Conservation (phyloP, 2,797 vertebrate genomes). For the Parambassis ranga region DNA sequence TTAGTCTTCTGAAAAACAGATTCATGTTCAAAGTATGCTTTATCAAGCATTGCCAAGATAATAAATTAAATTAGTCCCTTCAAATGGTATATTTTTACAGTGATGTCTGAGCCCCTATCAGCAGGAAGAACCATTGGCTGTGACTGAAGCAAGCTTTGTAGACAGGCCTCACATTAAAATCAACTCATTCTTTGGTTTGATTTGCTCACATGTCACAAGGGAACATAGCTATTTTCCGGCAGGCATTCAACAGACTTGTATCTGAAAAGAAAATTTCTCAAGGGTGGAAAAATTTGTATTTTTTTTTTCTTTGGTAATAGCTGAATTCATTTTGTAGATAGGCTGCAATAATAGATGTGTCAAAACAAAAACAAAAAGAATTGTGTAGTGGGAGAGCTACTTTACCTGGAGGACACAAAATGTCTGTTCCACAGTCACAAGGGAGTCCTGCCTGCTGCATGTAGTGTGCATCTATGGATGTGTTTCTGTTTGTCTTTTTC, state of each 20-base stretch:
- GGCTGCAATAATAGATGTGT: conserved; percentile 35
- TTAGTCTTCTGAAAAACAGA: conserved; percentile 28
- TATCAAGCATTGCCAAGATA: conserved; percentile 52
- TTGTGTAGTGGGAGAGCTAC: background rate
- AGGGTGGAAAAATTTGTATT: conserved; percentile 12
- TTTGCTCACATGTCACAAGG: conserved; percentile 50
- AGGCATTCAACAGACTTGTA: conserved; percentile 19
- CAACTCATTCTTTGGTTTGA: conserved; percentile 19
- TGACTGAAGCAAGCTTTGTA: conserved; percentile 37
- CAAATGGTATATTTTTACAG: background rate
- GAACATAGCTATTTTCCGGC: conserved; percentile 37
- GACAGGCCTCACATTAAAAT: conserved; percentile 32
- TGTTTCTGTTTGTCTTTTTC: background rate
- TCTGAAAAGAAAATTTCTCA: conserved; percentile 29
- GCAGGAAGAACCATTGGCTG: conserved; percentile 1
- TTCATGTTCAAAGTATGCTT: conserved; percentile 44
- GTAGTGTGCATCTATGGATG: background rate
- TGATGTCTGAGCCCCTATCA: conserved; percentile 7
- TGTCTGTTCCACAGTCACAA: background rate
- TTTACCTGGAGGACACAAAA: conserved; percentile 30
- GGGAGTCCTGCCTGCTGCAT: conserved; percentile 8
- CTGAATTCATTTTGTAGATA: conserved; percentile 44
- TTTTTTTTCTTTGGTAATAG: conserved; percentile 41
- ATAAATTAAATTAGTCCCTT: conserved; percentile 36
- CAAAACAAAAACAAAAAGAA: conserved; percentile 35